Conservation (phyloP, 2,797 vertebrate species). For the Agapornis canus region DNA sequence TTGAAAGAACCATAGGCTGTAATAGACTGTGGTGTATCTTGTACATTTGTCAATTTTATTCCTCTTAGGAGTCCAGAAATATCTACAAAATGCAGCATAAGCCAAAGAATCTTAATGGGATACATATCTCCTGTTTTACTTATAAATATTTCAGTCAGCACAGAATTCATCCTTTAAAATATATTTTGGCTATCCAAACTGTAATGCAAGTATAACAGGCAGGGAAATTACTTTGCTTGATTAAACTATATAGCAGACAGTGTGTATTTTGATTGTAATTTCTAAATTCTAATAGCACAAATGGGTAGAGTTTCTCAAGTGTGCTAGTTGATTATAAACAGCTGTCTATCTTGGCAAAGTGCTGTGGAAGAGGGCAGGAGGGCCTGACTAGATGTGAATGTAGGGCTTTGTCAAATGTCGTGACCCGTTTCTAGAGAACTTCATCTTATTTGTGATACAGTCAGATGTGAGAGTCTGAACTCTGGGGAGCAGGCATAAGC, state of each 20-base stretch:
- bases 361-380: neutral
- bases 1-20: neutral
- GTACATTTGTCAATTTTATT: neutral
- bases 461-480: neutral
- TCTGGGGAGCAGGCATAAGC: neutral
- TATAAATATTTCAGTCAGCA: conserved; percentile 4
- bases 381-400: neutral
- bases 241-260: conserved; percentile 38
- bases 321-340: neutral
- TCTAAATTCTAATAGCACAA: neutral
- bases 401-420: neutral
- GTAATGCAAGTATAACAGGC: neutral
- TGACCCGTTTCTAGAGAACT: neutral
- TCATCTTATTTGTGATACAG: neutral
- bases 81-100: conserved; percentile 21
- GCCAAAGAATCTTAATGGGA: neutral
- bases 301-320: neutral
- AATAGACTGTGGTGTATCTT: neutral
- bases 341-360: neutral
- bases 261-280: neutral
- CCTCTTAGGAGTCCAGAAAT: conserved; percentile 8
- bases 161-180: conserved; percentile 23
- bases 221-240: conserved; percentile 40
- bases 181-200: neutral
- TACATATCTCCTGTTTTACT: neutral